phyloP scores from a whole-genome alignment of 2,888 invertebrate genomes.

The Phyto melanocephala region DNA sequence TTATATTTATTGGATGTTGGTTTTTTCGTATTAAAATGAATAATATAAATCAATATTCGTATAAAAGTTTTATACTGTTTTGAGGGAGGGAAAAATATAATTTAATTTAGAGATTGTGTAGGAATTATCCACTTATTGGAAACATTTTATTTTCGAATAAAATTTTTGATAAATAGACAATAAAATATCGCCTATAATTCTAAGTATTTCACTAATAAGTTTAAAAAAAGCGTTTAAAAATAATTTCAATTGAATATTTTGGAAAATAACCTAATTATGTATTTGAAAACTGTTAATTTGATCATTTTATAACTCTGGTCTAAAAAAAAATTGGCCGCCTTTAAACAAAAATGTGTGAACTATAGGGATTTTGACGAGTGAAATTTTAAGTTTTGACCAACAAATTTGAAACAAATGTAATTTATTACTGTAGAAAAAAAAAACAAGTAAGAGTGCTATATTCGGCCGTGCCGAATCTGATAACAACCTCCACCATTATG shows the following conservation, averaged over 20 bases:
- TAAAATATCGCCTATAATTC: not conserved
- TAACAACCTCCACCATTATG: no score
- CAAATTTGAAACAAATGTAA: no score
- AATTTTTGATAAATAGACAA: not conserved
- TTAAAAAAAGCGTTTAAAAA: not conserved
- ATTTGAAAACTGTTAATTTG: no score
- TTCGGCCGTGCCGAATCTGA: no score
- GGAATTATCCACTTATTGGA: not conserved
- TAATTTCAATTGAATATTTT: not conserved
- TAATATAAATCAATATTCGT: slow-evolving; percentile 38
- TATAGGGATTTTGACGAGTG: no score
- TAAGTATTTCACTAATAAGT: not conserved
- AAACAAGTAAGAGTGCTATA: no score
- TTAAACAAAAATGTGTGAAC: no score
- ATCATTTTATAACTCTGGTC: no score
- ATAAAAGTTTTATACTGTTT: slow-evolving; percentile 12
- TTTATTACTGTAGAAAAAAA: no score
- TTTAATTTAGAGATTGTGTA: slow-evolving; percentile 23
- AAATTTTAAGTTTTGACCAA: no score
- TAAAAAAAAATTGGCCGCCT: no score
- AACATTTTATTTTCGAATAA: slow-evolving; percentile 3
- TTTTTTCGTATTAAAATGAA: not conserved
- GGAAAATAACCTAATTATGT: no score
- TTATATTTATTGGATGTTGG: slow-evolving; percentile 53
- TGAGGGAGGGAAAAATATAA: not conserved